phyloP scores from a whole-genome alignment of 2,888 invertebrate species.

The Ophion ellenae region DNA sequence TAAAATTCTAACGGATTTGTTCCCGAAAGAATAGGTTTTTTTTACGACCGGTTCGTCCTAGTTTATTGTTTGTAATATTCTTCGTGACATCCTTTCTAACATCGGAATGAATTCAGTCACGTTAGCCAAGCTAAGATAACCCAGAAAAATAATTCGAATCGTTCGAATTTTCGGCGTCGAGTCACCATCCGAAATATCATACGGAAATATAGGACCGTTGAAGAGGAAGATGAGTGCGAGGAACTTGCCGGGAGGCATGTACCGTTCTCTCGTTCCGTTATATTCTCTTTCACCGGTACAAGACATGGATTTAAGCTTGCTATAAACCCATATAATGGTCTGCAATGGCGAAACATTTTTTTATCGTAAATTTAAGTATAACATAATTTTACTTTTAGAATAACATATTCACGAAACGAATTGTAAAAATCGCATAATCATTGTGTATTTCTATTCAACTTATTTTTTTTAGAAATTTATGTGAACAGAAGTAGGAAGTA shows the following conservation, averaged over 20 bases:
- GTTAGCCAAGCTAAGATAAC: conserved; percentile 6
- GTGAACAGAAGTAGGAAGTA: too few relatives aligned
- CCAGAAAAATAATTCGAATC: conserved; percentile 4
- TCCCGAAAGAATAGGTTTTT: not conserved
- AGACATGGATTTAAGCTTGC: conserved; percentile 58
- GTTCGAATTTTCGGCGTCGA: conserved; percentile 4
- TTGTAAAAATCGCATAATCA: too few relatives aligned
- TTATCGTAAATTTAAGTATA: not conserved
- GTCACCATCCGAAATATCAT: conserved; percentile 23
- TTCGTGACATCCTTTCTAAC: conserved; percentile 27
- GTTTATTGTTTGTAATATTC: not conserved
- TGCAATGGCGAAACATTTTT: conserved; percentile 36
- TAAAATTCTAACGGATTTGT: conserved; percentile 31
- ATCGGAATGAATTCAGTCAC: not conserved
- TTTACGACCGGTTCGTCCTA: not conserved
- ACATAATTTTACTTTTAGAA: not conserved
- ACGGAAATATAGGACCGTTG: conserved; percentile 9
- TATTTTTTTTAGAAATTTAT: too few relatives aligned
- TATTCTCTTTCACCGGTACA: conserved; percentile 70
- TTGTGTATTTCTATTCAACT: too few relatives aligned
- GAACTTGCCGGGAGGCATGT: conserved; percentile 66
- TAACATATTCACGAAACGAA: not conserved
- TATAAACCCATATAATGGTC: conserved; percentile 17
- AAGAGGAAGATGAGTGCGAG: conserved; percentile 48
- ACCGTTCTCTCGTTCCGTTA: conserved; percentile 77